Evolutionary conservation across 1,140 invertebrate species (phyloP).

Genomic region (Drosophila oshimai): DNA sequence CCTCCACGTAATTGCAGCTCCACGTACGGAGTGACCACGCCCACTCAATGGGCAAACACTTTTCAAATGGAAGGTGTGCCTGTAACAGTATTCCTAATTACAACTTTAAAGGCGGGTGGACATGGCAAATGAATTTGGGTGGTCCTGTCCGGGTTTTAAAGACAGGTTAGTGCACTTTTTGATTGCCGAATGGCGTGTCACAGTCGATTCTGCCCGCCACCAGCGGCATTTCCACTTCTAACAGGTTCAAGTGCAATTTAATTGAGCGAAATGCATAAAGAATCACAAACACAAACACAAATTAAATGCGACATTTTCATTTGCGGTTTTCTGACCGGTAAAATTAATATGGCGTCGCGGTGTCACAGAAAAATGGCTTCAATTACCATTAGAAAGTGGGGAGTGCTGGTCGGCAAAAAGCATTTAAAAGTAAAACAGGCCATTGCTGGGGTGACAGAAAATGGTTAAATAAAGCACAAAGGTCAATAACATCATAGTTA

Average conservation of each 20-base stretch:
- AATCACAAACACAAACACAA: constrained; percentile 16
- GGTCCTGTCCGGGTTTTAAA: constrained; percentile 18
- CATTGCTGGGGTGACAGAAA: neutral
- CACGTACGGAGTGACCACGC: constrained; percentile 32
- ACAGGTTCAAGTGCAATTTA: constrained; percentile 67
- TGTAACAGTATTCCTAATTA: constrained; percentile 53
- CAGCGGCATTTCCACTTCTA: constrained; percentile 23
- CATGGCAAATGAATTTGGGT: constrained; percentile 38
- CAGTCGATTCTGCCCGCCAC: constrained; percentile 48
- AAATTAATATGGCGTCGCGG: constrained; percentile 38
- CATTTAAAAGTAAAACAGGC: neutral
- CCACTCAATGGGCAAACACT: constrained; percentile 61
- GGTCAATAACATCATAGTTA: no score
- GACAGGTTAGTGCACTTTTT: constrained; percentile 6
- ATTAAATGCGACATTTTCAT: constrained; percentile 49
- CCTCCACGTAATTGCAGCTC: constrained; percentile 55
- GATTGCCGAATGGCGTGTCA: constrained; percentile 65
- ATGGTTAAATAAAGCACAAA: no score
- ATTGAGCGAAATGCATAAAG: constrained; percentile 67
- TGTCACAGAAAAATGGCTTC: constrained; percentile 56
- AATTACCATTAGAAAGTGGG: constrained; percentile 52
- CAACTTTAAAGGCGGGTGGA: constrained; percentile 42
- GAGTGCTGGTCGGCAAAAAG: neutral
- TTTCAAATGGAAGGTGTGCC: constrained; percentile 28
- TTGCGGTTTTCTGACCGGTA: neutral